A percentile compares a stretch with the other conserved stretches of the same genome.
phyloP scores from a whole-genome alignment of 37 sponge, comb jelly and placozoan species.

The Aplysina aerophoba region DNA sequence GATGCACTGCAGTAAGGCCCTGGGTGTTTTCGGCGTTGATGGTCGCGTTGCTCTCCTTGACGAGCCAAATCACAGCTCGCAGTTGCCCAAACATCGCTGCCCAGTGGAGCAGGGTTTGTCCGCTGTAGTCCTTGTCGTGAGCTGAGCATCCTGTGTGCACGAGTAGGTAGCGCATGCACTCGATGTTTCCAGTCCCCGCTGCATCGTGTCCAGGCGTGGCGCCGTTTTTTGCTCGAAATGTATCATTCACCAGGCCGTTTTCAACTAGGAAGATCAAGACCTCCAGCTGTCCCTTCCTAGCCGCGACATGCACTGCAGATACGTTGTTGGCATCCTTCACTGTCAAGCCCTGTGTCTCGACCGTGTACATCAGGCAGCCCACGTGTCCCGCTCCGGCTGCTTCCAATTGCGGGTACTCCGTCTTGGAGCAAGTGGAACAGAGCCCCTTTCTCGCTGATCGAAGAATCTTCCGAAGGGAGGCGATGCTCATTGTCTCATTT shows the following conservation, averaged over 20 bases:
- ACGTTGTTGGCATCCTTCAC: conserved; percentile 80
- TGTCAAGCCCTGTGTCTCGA: conserved; percentile 70
- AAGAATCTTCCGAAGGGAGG: conserved; percentile 70
- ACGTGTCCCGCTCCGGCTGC: conserved; percentile 89
- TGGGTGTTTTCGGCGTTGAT: conserved; percentile 69
- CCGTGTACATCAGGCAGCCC: conserved; percentile 80
- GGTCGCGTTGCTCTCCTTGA: conserved; percentile 63
- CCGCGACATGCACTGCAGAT: conserved; percentile 91
- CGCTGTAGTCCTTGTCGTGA: conserved; percentile 77
- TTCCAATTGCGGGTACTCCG: conserved; percentile 83
- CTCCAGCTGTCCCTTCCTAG: conserved; percentile 79
- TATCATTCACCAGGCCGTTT: conserved; percentile 52
- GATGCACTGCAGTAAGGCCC: conserved; percentile 83
- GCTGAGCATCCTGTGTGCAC: conserved; percentile 65
- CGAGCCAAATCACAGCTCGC: conserved; percentile 74
- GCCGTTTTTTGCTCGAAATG: conserved; percentile 78
- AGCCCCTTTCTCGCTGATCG: conserved; percentile 75
- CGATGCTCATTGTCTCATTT: conserved; percentile 61
- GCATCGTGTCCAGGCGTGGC: conserved; percentile 95
- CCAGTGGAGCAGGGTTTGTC: conserved; percentile 92
- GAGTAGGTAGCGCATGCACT: conserved; percentile 84
- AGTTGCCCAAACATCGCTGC: conserved; percentile 86
- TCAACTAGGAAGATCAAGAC: conserved; percentile 76
- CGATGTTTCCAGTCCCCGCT: conserved; percentile 90
- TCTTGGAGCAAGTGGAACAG: conserved; percentile 75